Evolutionary conservation across 2,888 invertebrate genomes (phyloP).

Genomic region (Bimastos eiseni): DNA sequence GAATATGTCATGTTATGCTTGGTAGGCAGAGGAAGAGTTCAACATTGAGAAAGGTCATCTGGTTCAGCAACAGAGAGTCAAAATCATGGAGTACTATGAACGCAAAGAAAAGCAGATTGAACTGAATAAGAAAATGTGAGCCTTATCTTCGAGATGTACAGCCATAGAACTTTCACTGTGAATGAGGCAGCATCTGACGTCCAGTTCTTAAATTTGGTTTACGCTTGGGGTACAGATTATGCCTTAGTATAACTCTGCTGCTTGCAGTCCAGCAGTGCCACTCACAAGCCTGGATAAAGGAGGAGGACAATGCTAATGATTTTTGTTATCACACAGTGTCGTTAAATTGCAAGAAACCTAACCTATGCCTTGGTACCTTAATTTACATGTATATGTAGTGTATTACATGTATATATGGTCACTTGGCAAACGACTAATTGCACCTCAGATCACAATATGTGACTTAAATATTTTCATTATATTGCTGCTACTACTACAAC

Average conservation of each 20-base stretch:
- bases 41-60: constrained; percentile 98
- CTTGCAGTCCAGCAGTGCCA: too few relatives aligned
- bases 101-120: constrained; percentile 99
- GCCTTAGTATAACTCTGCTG: too few relatives aligned
- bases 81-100: constrained; percentile 99
- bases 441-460: too few relatives aligned
- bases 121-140: constrained; percentile 96
- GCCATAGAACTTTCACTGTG: background rate
- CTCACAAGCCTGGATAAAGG: too few relatives aligned
- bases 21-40: constrained; percentile 95
- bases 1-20: background rate
- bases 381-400: too few relatives aligned
- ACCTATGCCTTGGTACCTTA: too few relatives aligned
- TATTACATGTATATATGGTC: background rate
- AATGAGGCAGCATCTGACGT: background rate
- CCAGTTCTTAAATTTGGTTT: background rate
- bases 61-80: constrained; percentile 95
- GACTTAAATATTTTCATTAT: too few relatives aligned
- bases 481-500: too few relatives aligned
- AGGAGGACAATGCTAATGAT: too few relatives aligned
- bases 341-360: too few relatives aligned
- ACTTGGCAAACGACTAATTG: too few relatives aligned
- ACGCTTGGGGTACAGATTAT: background rate
- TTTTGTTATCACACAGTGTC: too few relatives aligned
- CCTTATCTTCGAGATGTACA: background rate